Evolutionary conservation across 2,113 vertebrate species (phyloP).

Genomic region (Athene cunicularia): DNA sequence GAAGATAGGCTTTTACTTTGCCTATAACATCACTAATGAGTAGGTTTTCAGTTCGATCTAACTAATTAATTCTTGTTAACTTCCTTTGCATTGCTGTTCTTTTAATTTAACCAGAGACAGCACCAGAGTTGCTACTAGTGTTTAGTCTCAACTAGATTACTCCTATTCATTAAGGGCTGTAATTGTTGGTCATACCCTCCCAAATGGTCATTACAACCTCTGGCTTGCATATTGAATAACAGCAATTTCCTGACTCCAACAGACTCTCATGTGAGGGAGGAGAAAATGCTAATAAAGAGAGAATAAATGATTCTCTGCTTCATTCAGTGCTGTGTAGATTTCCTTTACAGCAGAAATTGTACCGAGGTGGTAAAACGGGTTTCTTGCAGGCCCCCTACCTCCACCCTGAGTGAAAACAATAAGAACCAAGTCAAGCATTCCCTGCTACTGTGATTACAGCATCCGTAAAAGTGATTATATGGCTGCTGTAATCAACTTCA

Average conservation of each 20-base stretch:
- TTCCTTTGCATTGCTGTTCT: constrained; percentile 83
- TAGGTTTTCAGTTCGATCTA: constrained; percentile 85
- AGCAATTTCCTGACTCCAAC: constrained; percentile 87
- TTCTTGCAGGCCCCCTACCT: constrained; percentile 81
- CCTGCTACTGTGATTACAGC: constrained; percentile 88
- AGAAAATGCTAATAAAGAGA: constrained; percentile 86
- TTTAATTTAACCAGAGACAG: constrained; percentile 87
- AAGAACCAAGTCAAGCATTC: constrained; percentile 86
- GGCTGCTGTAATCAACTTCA: constrained; percentile 88
- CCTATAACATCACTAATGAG: constrained; percentile 91
- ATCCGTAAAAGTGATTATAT: constrained; percentile 89
- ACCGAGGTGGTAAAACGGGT: constrained; percentile 79
- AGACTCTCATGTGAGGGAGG: constrained; percentile 81
- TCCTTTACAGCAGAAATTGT: constrained; percentile 83
- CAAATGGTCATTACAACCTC: constrained; percentile 87
- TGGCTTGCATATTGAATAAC: constrained; percentile 85
- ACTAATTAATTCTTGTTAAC: constrained; percentile 93
- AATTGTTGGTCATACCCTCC: constrained; percentile 87
- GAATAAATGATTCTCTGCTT: constrained; percentile 84
- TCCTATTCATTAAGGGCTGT: constrained; percentile 84
- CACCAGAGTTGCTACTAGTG: constrained; percentile 78
- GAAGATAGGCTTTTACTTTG: constrained; percentile 88
- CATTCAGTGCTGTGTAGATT: constrained; percentile 83
- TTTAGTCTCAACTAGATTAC: constrained; percentile 86
- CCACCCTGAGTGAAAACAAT: constrained; percentile 86